These are phyloP conservation scores for Dyspetes luteomarginatus DNA, from an alignment of 2,888 invertebrate species.

Conservation along the genomic window DNA sequence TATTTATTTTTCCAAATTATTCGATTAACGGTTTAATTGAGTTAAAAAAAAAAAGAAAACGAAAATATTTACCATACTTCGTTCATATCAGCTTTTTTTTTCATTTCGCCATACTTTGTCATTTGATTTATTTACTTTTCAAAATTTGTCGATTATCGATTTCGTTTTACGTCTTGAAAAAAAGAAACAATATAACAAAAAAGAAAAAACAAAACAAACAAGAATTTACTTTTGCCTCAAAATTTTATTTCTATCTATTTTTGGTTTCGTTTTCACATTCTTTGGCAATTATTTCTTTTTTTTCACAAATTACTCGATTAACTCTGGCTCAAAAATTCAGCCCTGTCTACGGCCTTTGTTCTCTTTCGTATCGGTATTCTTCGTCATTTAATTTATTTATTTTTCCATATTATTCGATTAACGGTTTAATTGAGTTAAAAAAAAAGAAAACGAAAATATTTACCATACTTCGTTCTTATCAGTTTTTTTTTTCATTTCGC, in stretches of 20 bases:
- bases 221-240: background rate
- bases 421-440: background rate
- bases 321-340: no score
- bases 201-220: conserved; percentile 4
- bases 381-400: background rate
- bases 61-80: no score
- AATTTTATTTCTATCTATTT: background rate
- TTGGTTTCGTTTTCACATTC: background rate
- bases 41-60: no score
- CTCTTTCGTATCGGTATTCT: background rate
- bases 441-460: no score
- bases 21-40: conserved; percentile 2
- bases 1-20: conserved; percentile 32
- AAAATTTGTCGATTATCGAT: background rate
- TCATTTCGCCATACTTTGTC: background rate
- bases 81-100: background rate
- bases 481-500: background rate
- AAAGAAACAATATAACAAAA: conserved; percentile 73
- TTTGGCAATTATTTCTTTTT: no score
- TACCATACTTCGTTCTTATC: conserved; percentile 14
- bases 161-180: background rate
- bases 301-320: no score
- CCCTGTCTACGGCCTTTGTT: no score
- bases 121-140: background rate
- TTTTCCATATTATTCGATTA: background rate